Percentiles rank a stretch among this genome's conserved stretches.
Conservation (phyloP, 2,113 vertebrate genomes). For the Urocitellus parryii region DNA sequence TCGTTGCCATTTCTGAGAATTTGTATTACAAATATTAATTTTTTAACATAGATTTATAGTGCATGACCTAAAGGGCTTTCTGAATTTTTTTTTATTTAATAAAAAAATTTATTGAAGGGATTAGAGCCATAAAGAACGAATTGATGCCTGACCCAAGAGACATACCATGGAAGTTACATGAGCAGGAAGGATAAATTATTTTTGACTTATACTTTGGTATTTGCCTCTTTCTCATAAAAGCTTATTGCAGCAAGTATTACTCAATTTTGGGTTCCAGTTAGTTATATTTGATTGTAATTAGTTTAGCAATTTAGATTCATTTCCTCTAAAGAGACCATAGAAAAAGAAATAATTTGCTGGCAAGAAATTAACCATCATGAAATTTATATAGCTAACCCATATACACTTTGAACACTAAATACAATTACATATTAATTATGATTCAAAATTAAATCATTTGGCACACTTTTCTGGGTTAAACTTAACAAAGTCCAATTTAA, state of each 20-base stretch:
- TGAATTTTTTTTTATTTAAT: background rate
- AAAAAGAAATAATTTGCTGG: constrained; percentile 40
- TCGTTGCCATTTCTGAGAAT: background rate
- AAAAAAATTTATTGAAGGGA: background rate
- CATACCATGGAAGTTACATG: background rate
- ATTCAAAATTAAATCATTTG: constrained; percentile 48
- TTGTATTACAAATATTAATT: background rate
- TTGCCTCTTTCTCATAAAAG: constrained; percentile 36
- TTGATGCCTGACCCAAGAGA: background rate
- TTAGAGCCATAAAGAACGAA: background rate
- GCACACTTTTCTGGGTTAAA: constrained; percentile 37
- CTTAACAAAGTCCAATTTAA: constrained; percentile 56
- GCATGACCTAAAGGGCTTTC: background rate
- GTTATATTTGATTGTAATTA: constrained; percentile 35
- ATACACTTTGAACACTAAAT: background rate
- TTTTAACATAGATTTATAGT: background rate
- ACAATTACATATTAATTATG: constrained; percentile 55
- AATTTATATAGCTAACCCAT: constrained; percentile 23
- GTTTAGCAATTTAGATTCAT: constrained; percentile 44
- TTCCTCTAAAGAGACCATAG: constrained; percentile 35
- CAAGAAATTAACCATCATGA: constrained; percentile 28
- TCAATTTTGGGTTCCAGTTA: background rate
- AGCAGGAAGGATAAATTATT: background rate
- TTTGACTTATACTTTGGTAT: background rate
- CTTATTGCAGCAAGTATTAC: background rate